Conservation (phyloP, 1,140 invertebrate species). For the Melanaphis sacchari region DNA sequence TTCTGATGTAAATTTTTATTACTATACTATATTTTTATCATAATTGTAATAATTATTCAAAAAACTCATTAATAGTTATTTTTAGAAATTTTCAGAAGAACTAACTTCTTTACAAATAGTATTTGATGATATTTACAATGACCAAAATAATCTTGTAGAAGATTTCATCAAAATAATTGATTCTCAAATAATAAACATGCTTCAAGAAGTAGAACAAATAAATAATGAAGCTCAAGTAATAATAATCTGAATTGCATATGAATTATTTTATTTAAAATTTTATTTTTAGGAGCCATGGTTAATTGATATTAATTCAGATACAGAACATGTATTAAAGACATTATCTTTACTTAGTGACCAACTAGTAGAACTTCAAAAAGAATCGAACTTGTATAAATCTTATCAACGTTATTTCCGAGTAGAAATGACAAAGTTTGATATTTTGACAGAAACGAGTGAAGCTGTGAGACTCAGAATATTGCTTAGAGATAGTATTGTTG, state of each 20-base stretch:
- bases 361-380: conserved; percentile 69
- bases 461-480: conserved; percentile 45
- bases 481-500: conserved; percentile 64
- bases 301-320: conserved; percentile 75
- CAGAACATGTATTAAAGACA: conserved; percentile 69
- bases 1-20: conserved; percentile 60
- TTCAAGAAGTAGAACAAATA: background rate
- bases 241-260: background rate
- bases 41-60: background rate
- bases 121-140: conserved; percentile 18
- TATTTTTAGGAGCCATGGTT: conserved; percentile 73
- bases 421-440: conserved; percentile 24
- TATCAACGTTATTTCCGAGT: conserved; percentile 57
- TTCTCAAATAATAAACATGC: background rate
- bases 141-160: conserved; percentile 3
- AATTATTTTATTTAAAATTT: background rate
- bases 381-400: conserved; percentile 70
- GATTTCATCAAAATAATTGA: conserved; percentile 23
- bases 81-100: conserved; percentile 17
- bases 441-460: conserved; percentile 11
- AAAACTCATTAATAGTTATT: background rate
- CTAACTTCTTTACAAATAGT: background rate
- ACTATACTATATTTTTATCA: background rate
- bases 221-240: conserved; percentile 26
- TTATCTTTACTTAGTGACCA: conserved; percentile 71